phyloP scores from a whole-genome alignment of 2,797 vertebrate species.

The Gorsachius magnificus region DNA sequence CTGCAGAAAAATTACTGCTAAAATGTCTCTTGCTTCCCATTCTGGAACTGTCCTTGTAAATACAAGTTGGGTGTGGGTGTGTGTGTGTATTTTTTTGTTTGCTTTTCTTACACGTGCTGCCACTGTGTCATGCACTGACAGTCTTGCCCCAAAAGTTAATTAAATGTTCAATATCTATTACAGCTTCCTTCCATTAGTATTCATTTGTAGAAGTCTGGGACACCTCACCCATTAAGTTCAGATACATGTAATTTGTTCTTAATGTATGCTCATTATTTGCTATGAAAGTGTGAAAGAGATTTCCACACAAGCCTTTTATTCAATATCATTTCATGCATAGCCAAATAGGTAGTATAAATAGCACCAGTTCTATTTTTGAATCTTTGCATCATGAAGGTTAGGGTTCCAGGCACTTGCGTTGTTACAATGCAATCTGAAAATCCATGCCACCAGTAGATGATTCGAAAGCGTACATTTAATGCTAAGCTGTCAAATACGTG shows the following conservation, averaged over 20 bases:
- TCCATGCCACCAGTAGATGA: background rate
- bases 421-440: background rate
- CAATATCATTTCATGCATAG: constrained; percentile 25
- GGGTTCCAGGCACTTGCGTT: background rate
- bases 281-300: constrained; percentile 30
- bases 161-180: constrained; percentile 40
- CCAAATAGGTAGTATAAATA: constrained; percentile 33
- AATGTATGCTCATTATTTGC: constrained; percentile 60
- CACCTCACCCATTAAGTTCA: constrained; percentile 48
- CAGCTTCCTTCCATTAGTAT: constrained; percentile 33
- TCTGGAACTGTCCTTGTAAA: background rate
- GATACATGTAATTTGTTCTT: constrained; percentile 50
- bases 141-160: constrained; percentile 45
- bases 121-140: constrained; percentile 4
- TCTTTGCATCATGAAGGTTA: background rate
- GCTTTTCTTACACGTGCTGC: background rate
- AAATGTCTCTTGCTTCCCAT: background rate
- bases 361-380: constrained; percentile 20
- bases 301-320: constrained; percentile 45
- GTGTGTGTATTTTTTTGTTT: background rate
- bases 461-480: background rate
- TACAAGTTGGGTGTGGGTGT: background rate
- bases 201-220: constrained; percentile 42
- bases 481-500: background rate
- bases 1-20: background rate